These are phyloP conservation scores for Lithobates sylvaticus DNA, from an alignment of 2,797 vertebrate species.

Conservation along the genomic window DNA sequence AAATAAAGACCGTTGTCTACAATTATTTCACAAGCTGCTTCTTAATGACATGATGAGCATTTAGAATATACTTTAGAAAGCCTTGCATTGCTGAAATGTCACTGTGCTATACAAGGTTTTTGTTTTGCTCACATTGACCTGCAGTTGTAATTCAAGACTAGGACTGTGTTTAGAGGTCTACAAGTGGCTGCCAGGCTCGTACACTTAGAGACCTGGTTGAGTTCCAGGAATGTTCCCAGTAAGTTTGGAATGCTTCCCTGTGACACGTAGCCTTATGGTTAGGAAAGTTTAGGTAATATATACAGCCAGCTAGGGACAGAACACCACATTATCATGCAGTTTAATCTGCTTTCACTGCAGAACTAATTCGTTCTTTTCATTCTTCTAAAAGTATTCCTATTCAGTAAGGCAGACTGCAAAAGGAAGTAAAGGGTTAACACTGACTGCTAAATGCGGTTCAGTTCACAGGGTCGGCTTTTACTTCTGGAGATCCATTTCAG, in stretches of 20 bases:
- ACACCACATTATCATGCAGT: neutral
- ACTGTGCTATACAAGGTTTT: neutral
- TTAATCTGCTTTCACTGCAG: neutral
- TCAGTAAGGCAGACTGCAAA: too few relatives aligned
- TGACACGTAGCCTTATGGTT: slow-evolving; percentile 9
- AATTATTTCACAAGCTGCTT: too few relatives aligned
- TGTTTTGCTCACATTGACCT: neutral
- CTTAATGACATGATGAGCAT: too few relatives aligned
- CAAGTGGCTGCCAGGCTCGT: neutral
- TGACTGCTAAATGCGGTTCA: too few relatives aligned
- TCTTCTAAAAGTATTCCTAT: too few relatives aligned
- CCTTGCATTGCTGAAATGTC: neutral
- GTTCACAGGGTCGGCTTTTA: too few relatives aligned
- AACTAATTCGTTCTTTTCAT: neutral
- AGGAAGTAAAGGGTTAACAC: too few relatives aligned
- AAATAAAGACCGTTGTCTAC: too few relatives aligned
- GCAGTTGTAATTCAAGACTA: neutral
- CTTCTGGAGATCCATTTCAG: too few relatives aligned
- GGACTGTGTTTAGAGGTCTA: neutral
- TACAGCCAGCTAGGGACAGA: neutral
- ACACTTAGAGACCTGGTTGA: neutral
- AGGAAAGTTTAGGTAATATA: neutral
- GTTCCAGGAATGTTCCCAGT: slow-evolving; percentile 45
- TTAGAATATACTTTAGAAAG: neutral
- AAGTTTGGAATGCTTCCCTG: slow-evolving; percentile 27